Evolutionary conservation across 1,140 invertebrate genomes (phyloP).

Genomic region (Leptopilina clavipes): DNA sequence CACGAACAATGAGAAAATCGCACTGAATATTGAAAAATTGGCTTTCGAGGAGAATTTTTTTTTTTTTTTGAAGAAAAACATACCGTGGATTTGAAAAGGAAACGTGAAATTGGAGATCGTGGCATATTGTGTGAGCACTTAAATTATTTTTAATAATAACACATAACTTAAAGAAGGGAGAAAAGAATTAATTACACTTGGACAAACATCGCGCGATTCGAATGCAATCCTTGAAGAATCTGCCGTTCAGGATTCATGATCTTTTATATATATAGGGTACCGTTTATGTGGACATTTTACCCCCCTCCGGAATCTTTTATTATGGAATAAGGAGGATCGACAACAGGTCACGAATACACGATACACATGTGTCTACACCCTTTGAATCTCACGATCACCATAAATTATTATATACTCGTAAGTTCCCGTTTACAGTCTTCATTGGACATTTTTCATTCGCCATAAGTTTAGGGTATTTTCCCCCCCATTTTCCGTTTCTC

Average conservation of each 20-base stretch:
- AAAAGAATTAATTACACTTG: constrained; percentile 39
- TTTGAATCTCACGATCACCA: constrained; percentile 1
- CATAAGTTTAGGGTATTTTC: too few species aligned
- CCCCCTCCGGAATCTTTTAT: constrained; percentile 43
- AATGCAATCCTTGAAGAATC: constrained; percentile 44
- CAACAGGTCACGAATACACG: constrained; percentile 33
- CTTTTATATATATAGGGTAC: constrained; percentile 55
- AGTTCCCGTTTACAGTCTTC: background rate
- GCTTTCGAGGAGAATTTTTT: too few species aligned
- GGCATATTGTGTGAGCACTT: constrained; percentile 40
- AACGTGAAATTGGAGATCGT: constrained; percentile 11
- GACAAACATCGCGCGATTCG: constrained; percentile 37
- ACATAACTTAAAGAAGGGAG: background rate
- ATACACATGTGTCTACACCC: constrained; percentile 36
- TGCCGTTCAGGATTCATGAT: constrained; percentile 41
- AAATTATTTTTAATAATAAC: background rate
- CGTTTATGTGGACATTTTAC: constrained; percentile 39
- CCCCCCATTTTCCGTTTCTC: too few species aligned
- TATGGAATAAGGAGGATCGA: constrained; percentile 37
- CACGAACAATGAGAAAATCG: too few species aligned
- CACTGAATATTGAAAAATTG: too few species aligned
- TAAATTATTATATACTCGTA: background rate
- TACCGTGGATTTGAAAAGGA: constrained; percentile 43
- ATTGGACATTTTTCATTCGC: background rate
- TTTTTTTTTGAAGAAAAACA: too few species aligned